A percentile compares a stretch with the other conserved stretches of the same genome.
Conservation (phyloP, 1,140 invertebrate genomes). For the Ephestia elutella region DNA sequence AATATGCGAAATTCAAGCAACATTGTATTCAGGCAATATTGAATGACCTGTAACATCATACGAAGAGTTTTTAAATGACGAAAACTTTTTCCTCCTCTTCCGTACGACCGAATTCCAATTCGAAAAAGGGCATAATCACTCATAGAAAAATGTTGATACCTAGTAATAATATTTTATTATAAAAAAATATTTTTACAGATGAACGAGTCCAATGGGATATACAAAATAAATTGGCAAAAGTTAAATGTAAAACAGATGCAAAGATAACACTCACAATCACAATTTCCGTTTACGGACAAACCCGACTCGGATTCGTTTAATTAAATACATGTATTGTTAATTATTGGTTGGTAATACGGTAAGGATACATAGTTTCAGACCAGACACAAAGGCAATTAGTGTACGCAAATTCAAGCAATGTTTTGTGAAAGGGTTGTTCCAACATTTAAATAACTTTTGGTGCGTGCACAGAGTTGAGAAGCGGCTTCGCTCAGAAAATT, state of each 20-base stretch:
- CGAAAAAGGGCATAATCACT: too few species aligned
- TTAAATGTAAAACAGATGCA: not conserved
- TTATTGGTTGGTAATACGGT: not conserved
- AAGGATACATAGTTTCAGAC: conserved; percentile 4
- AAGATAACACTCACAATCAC: conserved; percentile 2
- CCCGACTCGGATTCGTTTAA: not conserved
- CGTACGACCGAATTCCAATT: too few species aligned
- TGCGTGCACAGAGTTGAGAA: conserved; percentile 1
- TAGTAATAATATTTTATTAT: too few species aligned
- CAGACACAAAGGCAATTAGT: conserved; percentile 6
- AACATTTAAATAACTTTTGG: conserved; percentile 5
- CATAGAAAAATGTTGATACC: too few species aligned
- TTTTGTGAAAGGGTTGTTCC: conserved; percentile 5
- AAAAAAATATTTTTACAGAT: too few species aligned
- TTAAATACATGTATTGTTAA: conserved; percentile 4
- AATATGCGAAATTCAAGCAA: too few species aligned
- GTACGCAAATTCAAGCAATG: not conserved
- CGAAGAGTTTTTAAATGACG: too few species aligned
- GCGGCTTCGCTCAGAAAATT: not conserved
- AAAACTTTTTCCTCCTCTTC: too few species aligned
- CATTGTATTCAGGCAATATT: too few species aligned
- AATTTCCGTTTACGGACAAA: not conserved
- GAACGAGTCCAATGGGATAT: too few species aligned
- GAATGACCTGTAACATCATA: too few species aligned
- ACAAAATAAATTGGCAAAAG: not conserved